These are phyloP conservation scores for Syngnathus floridae DNA, from an alignment of 2,113 vertebrate species.

Conservation along the genomic window DNA sequence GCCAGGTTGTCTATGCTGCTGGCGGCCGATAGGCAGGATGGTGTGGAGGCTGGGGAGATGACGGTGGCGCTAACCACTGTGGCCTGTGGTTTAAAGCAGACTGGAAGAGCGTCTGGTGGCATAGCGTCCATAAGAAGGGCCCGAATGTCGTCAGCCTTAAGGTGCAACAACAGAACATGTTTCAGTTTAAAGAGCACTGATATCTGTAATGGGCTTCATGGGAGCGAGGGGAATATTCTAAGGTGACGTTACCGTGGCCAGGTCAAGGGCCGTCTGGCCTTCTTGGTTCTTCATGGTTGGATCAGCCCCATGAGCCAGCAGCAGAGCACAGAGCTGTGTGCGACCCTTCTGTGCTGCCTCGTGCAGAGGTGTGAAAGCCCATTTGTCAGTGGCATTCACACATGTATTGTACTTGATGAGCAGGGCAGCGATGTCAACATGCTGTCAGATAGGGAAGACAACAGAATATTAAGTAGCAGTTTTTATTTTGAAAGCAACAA, in stretches of 20 bases:
- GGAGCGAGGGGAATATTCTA: no score
- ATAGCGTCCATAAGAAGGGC: constrained; percentile 75
- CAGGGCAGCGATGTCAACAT: constrained; percentile 77
- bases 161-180: background rate
- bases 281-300: constrained; percentile 82
- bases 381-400: constrained; percentile 79
- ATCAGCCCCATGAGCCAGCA: constrained; percentile 76
- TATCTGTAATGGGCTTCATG: background rate
- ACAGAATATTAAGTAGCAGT: background rate
- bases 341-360: constrained; percentile 78
- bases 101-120: constrained; percentile 73
- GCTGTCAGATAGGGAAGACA: constrained; percentile 47
- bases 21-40: constrained; percentile 91
- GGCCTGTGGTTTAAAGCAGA: constrained; percentile 80
- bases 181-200: background rate
- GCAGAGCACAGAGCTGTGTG: constrained; percentile 75
- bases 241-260: constrained; percentile 67
- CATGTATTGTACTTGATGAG: constrained; percentile 79
- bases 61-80: constrained; percentile 93
- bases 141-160: constrained; percentile 73
- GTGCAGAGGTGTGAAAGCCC: constrained; percentile 78
- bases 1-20: constrained; percentile 96
- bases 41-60: constrained; percentile 95
- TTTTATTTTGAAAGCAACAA: background rate
- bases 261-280: constrained; percentile 75